phyloP scores from a whole-genome alignment of 1,140 invertebrate genomes.

The Diachasmimorpha longicaudata region DNA sequence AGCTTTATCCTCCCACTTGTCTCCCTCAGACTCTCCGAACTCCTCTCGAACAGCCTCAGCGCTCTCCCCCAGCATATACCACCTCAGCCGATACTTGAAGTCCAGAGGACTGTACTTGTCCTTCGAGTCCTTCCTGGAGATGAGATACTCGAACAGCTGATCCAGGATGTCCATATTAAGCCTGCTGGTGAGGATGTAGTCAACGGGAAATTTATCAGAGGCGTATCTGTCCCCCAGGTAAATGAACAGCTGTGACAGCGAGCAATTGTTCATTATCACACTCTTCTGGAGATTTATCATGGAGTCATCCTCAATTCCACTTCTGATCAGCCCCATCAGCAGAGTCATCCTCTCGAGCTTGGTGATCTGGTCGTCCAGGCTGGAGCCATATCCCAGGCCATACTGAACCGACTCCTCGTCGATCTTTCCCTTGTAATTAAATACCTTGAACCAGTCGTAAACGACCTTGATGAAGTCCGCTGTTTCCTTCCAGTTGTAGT shows the following conservation, averaged over 20 bases:
- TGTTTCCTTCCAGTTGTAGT: background rate
- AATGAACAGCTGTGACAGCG: background rate
- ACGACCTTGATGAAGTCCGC: background rate
- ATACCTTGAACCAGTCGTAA: background rate
- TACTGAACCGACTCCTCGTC: background rate
- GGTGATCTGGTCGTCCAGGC: background rate
- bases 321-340: background rate
- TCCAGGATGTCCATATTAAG: background rate
- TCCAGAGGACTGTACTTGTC: background rate
- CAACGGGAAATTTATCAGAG: background rate
- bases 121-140: background rate
- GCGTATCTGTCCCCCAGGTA: background rate
- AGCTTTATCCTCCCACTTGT: background rate
- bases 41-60: background rate
- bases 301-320: background rate
- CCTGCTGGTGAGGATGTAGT: background rate
- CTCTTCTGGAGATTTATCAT: background rate
- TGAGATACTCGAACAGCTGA: background rate
- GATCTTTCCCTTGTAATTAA: background rate
- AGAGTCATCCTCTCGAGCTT: background rate
- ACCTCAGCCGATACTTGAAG: background rate
- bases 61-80: background rate
- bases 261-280: background rate
- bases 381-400: background rate
- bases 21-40: background rate